phyloP scores from a whole-genome alignment of 2,113 vertebrate species.

The Orycteropus afer region DNA sequence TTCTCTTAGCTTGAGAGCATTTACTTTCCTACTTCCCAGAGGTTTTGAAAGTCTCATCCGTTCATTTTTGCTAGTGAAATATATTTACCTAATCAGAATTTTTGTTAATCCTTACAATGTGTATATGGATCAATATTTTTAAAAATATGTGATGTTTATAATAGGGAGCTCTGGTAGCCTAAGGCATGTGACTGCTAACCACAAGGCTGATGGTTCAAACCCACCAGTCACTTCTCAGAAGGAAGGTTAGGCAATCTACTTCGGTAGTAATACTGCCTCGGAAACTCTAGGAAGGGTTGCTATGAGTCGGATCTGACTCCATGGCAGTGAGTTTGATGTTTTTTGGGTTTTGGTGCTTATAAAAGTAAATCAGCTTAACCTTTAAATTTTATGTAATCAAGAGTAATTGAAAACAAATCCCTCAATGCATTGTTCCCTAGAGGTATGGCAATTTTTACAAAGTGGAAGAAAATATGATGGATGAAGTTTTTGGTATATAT shows the following conservation, averaged over 20 bases:
- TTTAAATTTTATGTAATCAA: constrained; percentile 47
- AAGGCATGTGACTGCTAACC: no score
- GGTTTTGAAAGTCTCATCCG: not conserved
- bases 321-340: no score
- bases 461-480: not conserved
- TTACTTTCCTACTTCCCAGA: not conserved
- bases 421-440: not conserved
- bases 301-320: no score
- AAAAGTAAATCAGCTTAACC: not conserved
- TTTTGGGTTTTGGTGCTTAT: not conserved
- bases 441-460: not conserved
- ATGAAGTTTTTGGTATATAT: no score
- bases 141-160: not conserved
- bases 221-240: no score
- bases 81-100: not conserved
- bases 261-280: no score
- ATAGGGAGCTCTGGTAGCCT: no score
- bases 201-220: no score
- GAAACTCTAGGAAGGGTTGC: no score
- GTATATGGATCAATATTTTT: not conserved
- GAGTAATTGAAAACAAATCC: constrained; percentile 4
- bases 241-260: no score
- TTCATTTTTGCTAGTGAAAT: not conserved
- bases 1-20: not conserved
- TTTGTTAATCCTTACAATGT: not conserved